Conservation (phyloP, 2,113 vertebrate species). For the Hiodon tergisus region DNA sequence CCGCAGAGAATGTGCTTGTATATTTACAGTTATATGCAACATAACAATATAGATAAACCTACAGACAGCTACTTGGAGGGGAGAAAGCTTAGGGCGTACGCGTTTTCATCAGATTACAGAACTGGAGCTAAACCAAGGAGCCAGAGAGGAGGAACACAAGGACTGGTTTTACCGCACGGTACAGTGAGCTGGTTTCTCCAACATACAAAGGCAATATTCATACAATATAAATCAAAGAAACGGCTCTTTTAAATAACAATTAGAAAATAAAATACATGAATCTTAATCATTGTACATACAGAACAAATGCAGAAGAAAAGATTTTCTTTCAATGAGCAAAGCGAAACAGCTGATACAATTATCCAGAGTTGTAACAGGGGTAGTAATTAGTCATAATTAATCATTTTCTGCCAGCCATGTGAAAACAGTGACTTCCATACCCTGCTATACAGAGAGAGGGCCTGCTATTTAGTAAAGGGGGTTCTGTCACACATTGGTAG, state of each 20-base stretch:
- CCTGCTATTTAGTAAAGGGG: too few species aligned
- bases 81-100: too few species aligned
- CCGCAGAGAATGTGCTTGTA: conserved; percentile 6
- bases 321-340: not conserved
- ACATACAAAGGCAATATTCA: too few species aligned
- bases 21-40: not conserved
- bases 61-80: not conserved
- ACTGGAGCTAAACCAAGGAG: too few species aligned
- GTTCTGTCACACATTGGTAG: too few species aligned
- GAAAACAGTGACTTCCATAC: not conserved
- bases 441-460: not conserved
- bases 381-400: conserved; percentile 7
- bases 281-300: not conserved
- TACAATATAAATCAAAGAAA: conserved; percentile 5
- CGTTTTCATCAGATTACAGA: too few species aligned
- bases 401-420: not conserved
- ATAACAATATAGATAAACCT: not conserved
- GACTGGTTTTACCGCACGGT: not conserved
- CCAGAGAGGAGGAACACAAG: too few species aligned
- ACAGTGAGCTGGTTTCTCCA: not conserved
- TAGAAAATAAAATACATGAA: too few species aligned
- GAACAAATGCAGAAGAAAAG: not conserved
- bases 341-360: not conserved
- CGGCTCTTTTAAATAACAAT: not conserved
- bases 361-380: not conserved